Conservation (phyloP, 1,140 invertebrate species). For the Ladona fulva region DNA sequence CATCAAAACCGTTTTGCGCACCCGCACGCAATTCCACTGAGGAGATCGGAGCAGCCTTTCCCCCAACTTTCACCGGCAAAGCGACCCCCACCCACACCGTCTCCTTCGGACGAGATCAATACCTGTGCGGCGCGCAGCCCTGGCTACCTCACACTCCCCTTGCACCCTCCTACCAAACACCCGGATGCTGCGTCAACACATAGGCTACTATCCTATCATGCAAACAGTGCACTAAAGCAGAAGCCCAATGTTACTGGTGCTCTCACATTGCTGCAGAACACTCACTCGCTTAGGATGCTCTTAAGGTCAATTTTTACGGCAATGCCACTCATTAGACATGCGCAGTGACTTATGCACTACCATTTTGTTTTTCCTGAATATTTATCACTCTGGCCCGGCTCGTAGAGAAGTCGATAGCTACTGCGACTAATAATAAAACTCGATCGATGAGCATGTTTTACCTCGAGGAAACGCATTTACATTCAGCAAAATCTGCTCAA, state of each 20-base stretch:
- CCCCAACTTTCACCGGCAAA: not conserved
- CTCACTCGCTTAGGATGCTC: too few species aligned
- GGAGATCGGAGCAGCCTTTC: not conserved
- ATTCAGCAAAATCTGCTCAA: too few species aligned
- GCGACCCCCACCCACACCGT: not conserved
- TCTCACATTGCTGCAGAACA: not conserved
- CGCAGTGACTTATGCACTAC: too few species aligned
- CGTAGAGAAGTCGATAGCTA: not conserved
- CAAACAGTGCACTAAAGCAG: too few species aligned
- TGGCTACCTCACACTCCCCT: not conserved
- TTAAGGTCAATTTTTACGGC: too few species aligned
- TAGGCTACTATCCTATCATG: not conserved
- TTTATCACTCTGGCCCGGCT: not conserved
- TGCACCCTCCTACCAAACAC: not conserved
- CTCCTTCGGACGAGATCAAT: not conserved
- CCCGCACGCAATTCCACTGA: not conserved
- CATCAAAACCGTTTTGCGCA: not conserved
- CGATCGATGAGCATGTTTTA: not conserved
- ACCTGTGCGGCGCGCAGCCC: not conserved
- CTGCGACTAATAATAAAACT: not conserved
- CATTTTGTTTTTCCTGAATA: too few species aligned
- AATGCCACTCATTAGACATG: too few species aligned
- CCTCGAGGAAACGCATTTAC: not conserved
- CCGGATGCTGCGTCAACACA: constrained; percentile 1
- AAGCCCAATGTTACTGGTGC: too few species aligned